These are phyloP conservation scores for Bucco capensis DNA, from an alignment of 2,113 vertebrate genomes.

Conservation along the genomic window DNA sequence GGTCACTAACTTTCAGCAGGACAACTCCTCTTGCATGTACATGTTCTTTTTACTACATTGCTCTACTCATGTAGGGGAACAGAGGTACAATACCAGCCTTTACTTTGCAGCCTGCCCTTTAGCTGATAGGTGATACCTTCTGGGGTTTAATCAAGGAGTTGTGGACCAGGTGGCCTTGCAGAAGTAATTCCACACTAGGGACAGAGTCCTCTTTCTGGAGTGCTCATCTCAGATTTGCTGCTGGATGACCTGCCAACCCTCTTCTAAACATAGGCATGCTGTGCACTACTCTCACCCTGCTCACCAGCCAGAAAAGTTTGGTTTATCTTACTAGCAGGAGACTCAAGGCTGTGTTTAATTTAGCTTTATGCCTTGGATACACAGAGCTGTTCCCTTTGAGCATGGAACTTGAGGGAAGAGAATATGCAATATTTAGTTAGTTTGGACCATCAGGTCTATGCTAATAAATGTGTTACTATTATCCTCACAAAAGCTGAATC, in stretches of 20 bases:
- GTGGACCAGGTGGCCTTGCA: constrained; percentile 5
- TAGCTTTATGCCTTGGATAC: not conserved
- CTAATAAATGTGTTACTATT: not conserved
- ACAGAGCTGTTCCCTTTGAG: not conserved
- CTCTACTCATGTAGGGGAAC: not conserved
- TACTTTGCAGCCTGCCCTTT: not conserved
- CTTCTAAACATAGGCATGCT: not conserved
- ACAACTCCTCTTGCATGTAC: not conserved
- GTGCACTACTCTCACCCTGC: accelerated
- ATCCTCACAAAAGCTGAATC: not conserved
- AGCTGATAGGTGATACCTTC: not conserved
- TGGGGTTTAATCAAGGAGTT: not conserved
- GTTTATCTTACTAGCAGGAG: not conserved
- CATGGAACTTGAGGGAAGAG: not conserved
- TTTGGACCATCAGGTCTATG: not conserved
- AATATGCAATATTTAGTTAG: not conserved
- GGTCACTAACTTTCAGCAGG: not conserved
- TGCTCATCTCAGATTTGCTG: not conserved
- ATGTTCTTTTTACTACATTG: not conserved
- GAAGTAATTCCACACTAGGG: not conserved
- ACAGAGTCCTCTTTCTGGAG: not conserved
- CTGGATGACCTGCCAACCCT: not conserved
- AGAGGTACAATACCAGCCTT: accelerated
- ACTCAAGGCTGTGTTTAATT: not conserved
- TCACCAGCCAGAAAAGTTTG: not conserved